phyloP scores from a whole-genome alignment of 2,888 invertebrate genomes.

The Pterostichus madidus region DNA sequence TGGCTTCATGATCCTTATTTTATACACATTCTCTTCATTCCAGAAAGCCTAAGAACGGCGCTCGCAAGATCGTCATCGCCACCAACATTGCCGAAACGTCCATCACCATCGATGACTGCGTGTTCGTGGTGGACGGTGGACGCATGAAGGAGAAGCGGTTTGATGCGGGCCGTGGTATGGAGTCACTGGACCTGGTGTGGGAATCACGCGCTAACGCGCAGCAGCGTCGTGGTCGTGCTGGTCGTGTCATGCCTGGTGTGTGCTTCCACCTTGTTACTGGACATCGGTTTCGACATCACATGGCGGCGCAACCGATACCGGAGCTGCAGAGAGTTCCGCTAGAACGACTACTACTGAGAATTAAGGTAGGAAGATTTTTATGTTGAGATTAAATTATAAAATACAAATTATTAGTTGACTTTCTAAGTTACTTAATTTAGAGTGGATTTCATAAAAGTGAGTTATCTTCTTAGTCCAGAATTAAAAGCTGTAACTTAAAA shows the following conservation, averaged over 20 bases:
- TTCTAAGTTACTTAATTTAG: too few relatives aligned
- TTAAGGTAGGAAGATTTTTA: slow-evolving; percentile 80
- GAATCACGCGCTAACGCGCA: slow-evolving; percentile 94
- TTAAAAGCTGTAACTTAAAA: not conserved
- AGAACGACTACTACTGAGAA: slow-evolving; percentile 88
- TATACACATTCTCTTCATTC: too few relatives aligned
- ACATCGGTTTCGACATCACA: slow-evolving; percentile 83
- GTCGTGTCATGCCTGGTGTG: slow-evolving; percentile 92
- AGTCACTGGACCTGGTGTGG: slow-evolving; percentile 92
- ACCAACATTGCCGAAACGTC: slow-evolving; percentile 98
- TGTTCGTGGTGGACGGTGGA: slow-evolving; percentile 95
- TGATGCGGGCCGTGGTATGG: slow-evolving; percentile 91
- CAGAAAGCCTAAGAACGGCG: slow-evolving; percentile 84
- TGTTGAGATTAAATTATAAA: too few relatives aligned
- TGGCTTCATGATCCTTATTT: too few relatives aligned
- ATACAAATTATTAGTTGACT: too few relatives aligned
- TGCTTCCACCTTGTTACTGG: slow-evolving; percentile 92
- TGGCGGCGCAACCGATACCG: slow-evolving; percentile 88
- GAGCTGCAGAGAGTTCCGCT: slow-evolving; percentile 94
- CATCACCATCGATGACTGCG: slow-evolving; percentile 96
- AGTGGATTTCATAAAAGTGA: not conserved
- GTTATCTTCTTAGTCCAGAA: not conserved
- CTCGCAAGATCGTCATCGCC: slow-evolving; percentile 91
- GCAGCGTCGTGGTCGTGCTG: slow-evolving; percentile 94
- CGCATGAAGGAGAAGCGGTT: slow-evolving; percentile 94